phyloP scores from a whole-genome alignment of 2,113 vertebrate species.

The Lophochroa leadbeateri region DNA sequence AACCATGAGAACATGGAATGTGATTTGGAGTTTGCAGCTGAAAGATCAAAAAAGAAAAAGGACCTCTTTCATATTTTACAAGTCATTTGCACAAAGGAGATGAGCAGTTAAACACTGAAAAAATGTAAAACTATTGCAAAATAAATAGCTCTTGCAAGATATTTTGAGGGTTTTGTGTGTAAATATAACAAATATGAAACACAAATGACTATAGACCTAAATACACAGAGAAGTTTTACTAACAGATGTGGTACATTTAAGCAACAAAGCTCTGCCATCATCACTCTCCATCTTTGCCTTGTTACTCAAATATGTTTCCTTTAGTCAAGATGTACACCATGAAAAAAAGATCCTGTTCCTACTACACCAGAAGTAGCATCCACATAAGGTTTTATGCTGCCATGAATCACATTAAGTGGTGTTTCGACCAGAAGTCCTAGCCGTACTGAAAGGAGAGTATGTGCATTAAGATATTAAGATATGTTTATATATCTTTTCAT shows the following conservation, averaged over 20 bases:
- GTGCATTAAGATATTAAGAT: neutral
- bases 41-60: neutral
- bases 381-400: neutral
- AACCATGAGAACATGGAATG: neutral
- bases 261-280: neutral
- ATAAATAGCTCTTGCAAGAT: neutral
- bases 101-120: neutral
- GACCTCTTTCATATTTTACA: neutral
- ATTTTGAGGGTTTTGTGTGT: neutral
- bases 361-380: neutral
- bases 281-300: neutral
- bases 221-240: neutral
- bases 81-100: neutral
- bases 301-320: neutral
- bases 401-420: neutral
- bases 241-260: neutral
- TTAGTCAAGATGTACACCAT: neutral
- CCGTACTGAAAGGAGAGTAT: neutral
- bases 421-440: neutral
- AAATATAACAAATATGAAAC: neutral
- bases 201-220: neutral
- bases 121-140: neutral
- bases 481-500: neutral
- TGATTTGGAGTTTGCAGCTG: neutral
- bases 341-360: neutral